Base-by-base conservation (phyloP, 2,113 vertebrate species). In the Abramis brama region DNA sequence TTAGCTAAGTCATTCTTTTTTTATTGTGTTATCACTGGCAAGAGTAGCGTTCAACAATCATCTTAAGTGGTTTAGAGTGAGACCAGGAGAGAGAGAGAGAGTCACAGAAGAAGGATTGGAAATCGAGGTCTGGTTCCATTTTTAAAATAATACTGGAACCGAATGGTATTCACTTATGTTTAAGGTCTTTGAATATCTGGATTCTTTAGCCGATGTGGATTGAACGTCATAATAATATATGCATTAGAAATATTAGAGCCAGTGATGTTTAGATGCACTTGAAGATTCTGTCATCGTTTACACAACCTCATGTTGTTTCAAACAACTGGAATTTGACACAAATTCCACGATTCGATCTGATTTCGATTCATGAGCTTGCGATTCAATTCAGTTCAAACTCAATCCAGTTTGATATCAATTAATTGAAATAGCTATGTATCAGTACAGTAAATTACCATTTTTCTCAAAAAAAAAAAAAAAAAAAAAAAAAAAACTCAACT, bases 1-100 rank as follows among this genome's bases (percentile, higher is more conserved):
- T 85, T 85, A 85, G 79, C 79, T n/a, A 79, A 78, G 83, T 87
- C 86, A 59, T 79, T 87, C 76, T 87, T 78, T 57, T 89, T 85
- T 66, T 57, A 43, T 87, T 52, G 23, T 79, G 75, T 80, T 73
- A 84, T 79, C 52, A 45, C 52, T 71, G 62, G 68, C 27, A 27
- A 55, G 71, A 82, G 82, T 79, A 4, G 52, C 36, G 5, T 60
- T 86, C 74, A 82, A 64, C 77, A 71, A 86, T 75, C 60, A 19
- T 13, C 25, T 68, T 82, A 70, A 82, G n/a, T 64, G 57, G 77
- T 77, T 78, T 43, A 45, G 82, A 77, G 66, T 17, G 57, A 80
- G 64, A 36, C 25, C 10, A 66, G 25, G 45, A 59, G 82, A 73
- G 52, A 43, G 33, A 6, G 36, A 6, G 36, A 36, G 36, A 36